A percentile compares a stretch with the other conserved stretches of the same genome.
Evolutionary conservation across 2,113 vertebrate genomes (phyloP).

Genomic region (Trematomus loennbergii): DNA sequence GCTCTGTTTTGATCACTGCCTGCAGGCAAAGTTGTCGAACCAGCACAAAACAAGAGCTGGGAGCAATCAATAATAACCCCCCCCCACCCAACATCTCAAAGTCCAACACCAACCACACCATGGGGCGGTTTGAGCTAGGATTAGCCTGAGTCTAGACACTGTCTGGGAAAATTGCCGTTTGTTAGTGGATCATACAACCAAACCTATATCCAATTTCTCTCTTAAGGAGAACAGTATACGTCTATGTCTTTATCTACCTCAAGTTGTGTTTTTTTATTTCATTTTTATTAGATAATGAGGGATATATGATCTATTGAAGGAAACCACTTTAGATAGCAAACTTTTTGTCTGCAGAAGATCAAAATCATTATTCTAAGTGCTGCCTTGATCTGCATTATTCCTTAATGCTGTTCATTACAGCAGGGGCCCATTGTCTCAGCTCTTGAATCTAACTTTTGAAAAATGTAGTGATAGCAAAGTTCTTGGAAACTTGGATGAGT

Average conservation of each 20-base stretch:
- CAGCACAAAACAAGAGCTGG: background rate
- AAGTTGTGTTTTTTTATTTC: too few species aligned
- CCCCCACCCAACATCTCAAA: background rate
- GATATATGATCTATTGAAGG: background rate
- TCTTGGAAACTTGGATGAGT: background rate
- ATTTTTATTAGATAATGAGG: background rate
- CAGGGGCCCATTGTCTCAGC: background rate
- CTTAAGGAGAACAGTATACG: background rate
- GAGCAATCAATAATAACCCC: background rate
- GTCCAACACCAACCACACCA: background rate
- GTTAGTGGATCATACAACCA: background rate
- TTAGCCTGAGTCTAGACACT: conserved; percentile 11
- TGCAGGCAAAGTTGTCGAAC: background rate
- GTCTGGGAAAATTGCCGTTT: background rate
- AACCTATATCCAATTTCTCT: background rate
- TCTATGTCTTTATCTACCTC: too few species aligned
- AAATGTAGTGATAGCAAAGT: background rate
- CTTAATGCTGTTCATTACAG: conserved; percentile 1
- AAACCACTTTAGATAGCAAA: background rate
- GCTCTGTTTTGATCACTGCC: background rate
- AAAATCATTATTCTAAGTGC: background rate
- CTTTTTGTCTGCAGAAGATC: background rate
- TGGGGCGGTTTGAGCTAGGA: background rate
- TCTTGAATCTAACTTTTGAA: background rate
- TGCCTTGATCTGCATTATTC: background rate